Evolutionary conservation across 2,888 invertebrate species (phyloP).

Genomic region (Harpagoxenus sublaevis): DNA sequence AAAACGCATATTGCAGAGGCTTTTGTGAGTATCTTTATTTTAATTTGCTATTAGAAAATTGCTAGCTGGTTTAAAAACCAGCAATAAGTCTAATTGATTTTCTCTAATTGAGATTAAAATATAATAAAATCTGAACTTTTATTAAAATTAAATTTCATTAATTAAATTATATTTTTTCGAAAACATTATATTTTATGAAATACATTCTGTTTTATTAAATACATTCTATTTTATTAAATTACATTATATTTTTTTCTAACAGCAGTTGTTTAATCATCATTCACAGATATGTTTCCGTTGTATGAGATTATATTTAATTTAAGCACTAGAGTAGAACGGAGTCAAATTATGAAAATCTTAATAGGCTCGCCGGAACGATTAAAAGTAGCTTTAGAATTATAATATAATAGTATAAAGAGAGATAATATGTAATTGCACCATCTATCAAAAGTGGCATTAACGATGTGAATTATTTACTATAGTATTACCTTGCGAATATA

Average conservation of each 20-base stretch:
- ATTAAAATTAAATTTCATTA: background rate
- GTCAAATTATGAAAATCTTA: background rate
- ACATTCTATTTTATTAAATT: background rate
- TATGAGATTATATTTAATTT: background rate
- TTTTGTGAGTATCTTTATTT: conserved; percentile 13
- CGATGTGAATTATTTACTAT: conserved; percentile 56
- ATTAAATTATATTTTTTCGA: background rate
- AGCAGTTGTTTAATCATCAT: background rate
- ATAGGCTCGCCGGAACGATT: background rate
- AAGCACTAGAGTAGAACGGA: background rate
- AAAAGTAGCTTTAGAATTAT: background rate
- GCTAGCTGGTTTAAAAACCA: background rate
- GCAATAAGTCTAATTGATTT: background rate
- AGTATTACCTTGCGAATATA: conserved; percentile 64
- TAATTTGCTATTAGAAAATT: background rate
- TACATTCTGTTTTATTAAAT: background rate
- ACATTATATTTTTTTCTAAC: background rate
- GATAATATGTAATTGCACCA: background rate
- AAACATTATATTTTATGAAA: background rate
- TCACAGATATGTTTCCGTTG: background rate
- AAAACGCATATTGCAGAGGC: background rate
- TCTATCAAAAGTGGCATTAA: conserved; percentile 57
- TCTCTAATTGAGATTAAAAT: background rate
- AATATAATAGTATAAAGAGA: background rate
- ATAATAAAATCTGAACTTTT: background rate